phyloP scores from a whole-genome alignment of 2,113 vertebrate species.

The Chloropsis hardwickii region DNA sequence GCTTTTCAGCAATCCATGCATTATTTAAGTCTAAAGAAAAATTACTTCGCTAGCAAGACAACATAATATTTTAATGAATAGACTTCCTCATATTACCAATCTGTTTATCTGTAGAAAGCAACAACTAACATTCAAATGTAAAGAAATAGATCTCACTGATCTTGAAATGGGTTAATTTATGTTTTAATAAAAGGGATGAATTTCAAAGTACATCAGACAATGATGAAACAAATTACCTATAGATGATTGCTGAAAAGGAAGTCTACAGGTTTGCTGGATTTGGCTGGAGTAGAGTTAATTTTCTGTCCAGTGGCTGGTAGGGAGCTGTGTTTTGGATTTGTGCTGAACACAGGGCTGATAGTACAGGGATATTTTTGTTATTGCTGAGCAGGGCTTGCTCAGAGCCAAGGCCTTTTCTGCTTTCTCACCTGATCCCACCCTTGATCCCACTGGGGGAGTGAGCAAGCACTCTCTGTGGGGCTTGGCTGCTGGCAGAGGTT shows the following conservation, averaged over 20 bases:
- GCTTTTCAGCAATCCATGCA: background rate
- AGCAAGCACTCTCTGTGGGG: fast-evolving
- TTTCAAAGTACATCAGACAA: background rate
- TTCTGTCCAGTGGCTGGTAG: background rate
- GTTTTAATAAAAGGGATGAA: background rate
- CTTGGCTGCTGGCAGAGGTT: background rate
- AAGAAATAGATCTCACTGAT: background rate
- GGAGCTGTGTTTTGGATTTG: background rate
- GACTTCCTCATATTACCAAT: background rate
- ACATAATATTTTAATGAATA: background rate
- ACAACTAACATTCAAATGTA: background rate
- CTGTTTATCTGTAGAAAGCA: background rate
- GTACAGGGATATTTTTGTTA: background rate
- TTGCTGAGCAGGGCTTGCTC: background rate
- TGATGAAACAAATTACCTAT: background rate
- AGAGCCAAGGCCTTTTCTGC: background rate
- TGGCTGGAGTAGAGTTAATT: background rate
- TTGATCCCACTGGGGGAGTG: background rate
- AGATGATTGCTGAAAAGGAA: background rate
- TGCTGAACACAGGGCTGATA: background rate
- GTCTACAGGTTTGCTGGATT: background rate
- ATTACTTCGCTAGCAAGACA: background rate
- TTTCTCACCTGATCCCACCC: background rate
- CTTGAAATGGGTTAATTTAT: background rate
- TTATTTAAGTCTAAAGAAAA: background rate